phyloP scores from a whole-genome alignment of 2,797 vertebrate genomes.

The Gymnocypris eckloni region DNA sequence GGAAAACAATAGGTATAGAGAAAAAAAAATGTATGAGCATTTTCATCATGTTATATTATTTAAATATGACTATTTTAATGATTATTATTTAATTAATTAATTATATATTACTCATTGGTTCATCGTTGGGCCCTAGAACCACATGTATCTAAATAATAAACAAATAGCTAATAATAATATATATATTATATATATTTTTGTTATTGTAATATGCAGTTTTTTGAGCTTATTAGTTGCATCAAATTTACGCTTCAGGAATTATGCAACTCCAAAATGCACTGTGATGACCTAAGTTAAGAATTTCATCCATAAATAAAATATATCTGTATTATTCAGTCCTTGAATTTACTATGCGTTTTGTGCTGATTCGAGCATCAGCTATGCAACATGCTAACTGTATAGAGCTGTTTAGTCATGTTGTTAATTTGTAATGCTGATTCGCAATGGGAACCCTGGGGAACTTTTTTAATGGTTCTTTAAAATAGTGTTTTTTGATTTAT shows the following conservation, averaged over 20 bases:
- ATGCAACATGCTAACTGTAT: background rate
- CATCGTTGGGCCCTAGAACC: too few species aligned
- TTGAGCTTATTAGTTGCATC: background rate
- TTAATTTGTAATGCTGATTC: background rate
- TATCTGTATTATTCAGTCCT: background rate
- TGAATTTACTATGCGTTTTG: background rate
- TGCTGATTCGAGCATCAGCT: background rate
- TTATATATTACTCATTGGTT: too few species aligned
- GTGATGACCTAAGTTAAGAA: background rate
- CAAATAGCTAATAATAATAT: too few species aligned
- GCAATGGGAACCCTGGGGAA: background rate
- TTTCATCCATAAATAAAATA: background rate
- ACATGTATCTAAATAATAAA: too few species aligned
- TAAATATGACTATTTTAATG: too few species aligned
- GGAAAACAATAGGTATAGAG: background rate
- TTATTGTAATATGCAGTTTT: background rate
- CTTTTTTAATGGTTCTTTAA: background rate
- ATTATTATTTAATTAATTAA: too few species aligned
- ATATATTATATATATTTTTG: too few species aligned
- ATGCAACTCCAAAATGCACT: background rate
- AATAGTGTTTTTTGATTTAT: slow-evolving; percentile 5
- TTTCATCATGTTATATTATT: too few species aligned
- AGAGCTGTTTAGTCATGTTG: background rate
- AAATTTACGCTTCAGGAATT: background rate
- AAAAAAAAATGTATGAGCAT: background rate